Base-by-base conservation (phyloP, 2,113 vertebrate genomes). In the Oostethus manadensis region DNA sequence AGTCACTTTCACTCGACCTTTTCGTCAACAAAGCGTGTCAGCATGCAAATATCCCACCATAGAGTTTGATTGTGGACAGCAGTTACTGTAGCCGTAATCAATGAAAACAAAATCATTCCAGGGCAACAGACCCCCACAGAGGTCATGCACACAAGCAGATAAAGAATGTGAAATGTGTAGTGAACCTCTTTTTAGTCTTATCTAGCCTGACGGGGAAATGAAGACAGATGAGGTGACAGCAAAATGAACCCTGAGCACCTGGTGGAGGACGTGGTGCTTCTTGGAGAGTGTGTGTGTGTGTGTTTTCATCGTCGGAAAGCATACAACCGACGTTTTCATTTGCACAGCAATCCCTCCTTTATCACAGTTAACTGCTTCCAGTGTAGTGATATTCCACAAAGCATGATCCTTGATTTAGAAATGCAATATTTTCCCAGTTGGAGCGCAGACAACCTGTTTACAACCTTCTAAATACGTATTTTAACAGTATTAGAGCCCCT, bases 191-290 rank as follows among this genome's bases (percentile, higher is more conserved):
- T 73, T 59, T 71, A 64, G 38, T 70, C 66, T 82, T 80, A 82
- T 85, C 81, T 69, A 2, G 56, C 61, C 43, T 65, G 64, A 65
- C 14, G 46, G 61, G 74, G 60, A 64, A 75, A 80, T 77, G 61
- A 84, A 80, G 80, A 82, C 59, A 33, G 66, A 83, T 20, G 68
- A 80, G 63, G 72, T 76, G 76, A 75, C 56, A 22, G 70, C 51
- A 77, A 78, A 77, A 71, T 60, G 60, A 78, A 80, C 70, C 78
- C 73, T 56, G 56, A 66, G 63, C 67, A 78, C 66, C 59, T 48
- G 61, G 46, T 63, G 63, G 38, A 61, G 21, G 50, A 21, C 14
- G 38, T 13, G 38, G 9, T 51, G 47, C n/a, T 53, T 40, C 40
- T 51, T 38, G 47, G 17, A 22, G 48, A 62, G 40, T 51, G 29